Base-by-base conservation (phyloP, 2,797 vertebrate genomes). In the Chelmon rostratus region DNA sequence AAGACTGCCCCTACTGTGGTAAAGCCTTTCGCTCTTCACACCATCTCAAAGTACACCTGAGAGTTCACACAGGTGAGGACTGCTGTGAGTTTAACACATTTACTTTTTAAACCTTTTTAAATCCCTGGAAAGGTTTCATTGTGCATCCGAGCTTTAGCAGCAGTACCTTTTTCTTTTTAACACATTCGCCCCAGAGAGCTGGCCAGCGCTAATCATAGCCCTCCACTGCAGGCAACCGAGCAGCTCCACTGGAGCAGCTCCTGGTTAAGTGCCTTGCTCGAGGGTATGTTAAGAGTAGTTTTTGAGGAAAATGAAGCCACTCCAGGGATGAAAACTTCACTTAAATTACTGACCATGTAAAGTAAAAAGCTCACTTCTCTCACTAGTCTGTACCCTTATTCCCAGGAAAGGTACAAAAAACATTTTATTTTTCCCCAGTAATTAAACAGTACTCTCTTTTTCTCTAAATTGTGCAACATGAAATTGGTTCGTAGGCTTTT, bases 11-110 rank as follows among this genome's bases (percentile, higher is more conserved):
- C 53, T 98, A 97, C 94, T 98, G 97, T 59, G 97, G 97, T 65
- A 98, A 98, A 94, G 96, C 97, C 62, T 98, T 98, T 93, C 97
- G 97, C 75, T 98, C 97, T 57, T 97, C 97, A 58, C 97, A 98
- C 91, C 97, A 98, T 89, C 96, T 98, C 86, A 98, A 98, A 94
- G 97, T 98, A 88, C 97, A 98, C 89, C 95, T 98, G 65, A 95
- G 97, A 72, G 97, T 98, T 83, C 97, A 98, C 93, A 98, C 97
- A 96, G 97, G 97, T 98, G 92, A 95, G 95, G 86, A 62, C 72
- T 73, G 73, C 70, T 85, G 84, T 66, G 78, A 82, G 89, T 88
- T 86, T 84, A 84, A 88, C 79, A 88, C 86, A 82, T 76, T 76
- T 85, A 82, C 59, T 81, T 82, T 77, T 84, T 82, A 38, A 81